Evolutionary conservation across 2,888 invertebrate species (phyloP).

Genomic region (Ashinkailepas kermadecensis): DNA sequence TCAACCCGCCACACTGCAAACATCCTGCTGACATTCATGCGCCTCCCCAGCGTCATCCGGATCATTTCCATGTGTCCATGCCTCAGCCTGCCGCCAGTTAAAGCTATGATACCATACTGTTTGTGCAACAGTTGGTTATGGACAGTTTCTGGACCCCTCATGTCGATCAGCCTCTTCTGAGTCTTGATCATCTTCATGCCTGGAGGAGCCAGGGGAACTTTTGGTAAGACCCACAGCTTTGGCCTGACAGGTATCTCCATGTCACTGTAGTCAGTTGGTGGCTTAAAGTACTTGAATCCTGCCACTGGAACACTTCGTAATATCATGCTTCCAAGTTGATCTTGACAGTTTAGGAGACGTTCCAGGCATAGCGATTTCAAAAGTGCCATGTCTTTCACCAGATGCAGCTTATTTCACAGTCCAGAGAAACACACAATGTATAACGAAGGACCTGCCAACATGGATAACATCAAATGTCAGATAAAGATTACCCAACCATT

Average conservation of each 20-base stretch:
- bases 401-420: no score
- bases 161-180: constrained; percentile 70
- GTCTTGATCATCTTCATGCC: constrained; percentile 65
- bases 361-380: no score
- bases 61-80: constrained; percentile 83
- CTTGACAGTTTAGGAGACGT: no score
- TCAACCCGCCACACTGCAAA: constrained; percentile 94
- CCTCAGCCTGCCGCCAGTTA: constrained; percentile 70
- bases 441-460: no score
- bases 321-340: not conserved
- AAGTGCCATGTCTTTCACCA: no score
- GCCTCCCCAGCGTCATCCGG: constrained; percentile 64
- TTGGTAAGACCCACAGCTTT: constrained; percentile 27
- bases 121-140: constrained; percentile 79
- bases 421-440: no score
- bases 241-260: constrained; percentile 30
- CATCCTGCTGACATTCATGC: constrained; percentile 69
- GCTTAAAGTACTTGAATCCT: constrained; percentile 4
- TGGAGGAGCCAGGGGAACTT: constrained; percentile 27
- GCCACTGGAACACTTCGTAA: not conserved
- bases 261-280: constrained; percentile 7
- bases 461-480: no score
- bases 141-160: constrained; percentile 81
- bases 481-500: no score
- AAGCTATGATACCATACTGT: constrained; percentile 86